These are phyloP conservation scores for Capitella teleta DNA, from an alignment of 1,140 invertebrate species.

Conservation along the genomic window DNA sequence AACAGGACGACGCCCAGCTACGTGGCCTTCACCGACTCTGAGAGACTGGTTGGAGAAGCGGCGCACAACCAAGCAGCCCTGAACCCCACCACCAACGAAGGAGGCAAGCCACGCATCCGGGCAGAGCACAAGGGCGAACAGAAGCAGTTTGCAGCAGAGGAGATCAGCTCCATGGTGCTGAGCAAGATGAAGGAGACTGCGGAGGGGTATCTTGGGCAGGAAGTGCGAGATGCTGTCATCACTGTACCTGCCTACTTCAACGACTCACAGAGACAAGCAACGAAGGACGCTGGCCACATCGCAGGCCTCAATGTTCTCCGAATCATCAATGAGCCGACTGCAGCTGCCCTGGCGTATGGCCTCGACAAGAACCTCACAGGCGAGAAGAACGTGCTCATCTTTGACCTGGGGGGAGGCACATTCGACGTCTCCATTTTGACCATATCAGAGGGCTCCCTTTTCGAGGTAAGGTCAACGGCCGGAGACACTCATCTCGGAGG, in stretches of 20 bases:
- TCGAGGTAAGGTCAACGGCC: slow-evolving; percentile 90
- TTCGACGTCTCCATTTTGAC: slow-evolving; percentile 93
- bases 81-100: slow-evolving; percentile 77
- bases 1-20: slow-evolving; percentile 83
- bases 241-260: slow-evolving; percentile 49
- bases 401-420: slow-evolving; percentile 93
- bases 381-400: slow-evolving; percentile 52
- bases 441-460: slow-evolving; percentile 87
- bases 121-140: slow-evolving; percentile 74
- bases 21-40: slow-evolving; percentile 80
- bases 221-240: slow-evolving; percentile 39
- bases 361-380: slow-evolving; percentile 48
- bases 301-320: slow-evolving; percentile 48
- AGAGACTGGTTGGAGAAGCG: slow-evolving; percentile 72
- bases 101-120: slow-evolving; percentile 61
- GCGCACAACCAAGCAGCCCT: slow-evolving; percentile 55
- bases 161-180: slow-evolving; percentile 81
- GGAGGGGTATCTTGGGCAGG: slow-evolving; percentile 75
- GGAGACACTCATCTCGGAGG: slow-evolving; percentile 96
- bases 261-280: slow-evolving; percentile 46
- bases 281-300: slow-evolving; percentile 47
- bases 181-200: slow-evolving; percentile 83
- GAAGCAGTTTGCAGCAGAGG: slow-evolving; percentile 82
- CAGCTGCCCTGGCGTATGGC: slow-evolving; percentile 47
- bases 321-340: slow-evolving; percentile 47